Evolutionary conservation across 2,113 vertebrate genomes (phyloP).

Genomic region (Cochlearius cochlearius): DNA sequence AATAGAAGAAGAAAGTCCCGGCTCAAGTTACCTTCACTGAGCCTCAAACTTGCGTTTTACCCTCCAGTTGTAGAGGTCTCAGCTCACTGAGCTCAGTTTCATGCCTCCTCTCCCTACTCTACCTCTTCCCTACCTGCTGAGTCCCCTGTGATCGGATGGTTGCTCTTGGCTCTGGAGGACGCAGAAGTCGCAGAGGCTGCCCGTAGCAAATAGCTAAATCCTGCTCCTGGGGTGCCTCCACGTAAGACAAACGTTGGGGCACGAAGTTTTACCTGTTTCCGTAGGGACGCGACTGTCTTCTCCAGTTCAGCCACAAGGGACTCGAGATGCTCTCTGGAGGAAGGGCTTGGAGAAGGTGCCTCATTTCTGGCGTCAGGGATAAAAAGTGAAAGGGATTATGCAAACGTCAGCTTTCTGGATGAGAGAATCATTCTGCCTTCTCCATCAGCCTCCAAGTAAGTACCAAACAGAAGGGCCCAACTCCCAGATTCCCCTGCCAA

Average conservation of each 20-base stretch:
- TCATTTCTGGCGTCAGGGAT: not conserved
- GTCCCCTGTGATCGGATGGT: not conserved
- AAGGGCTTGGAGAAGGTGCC: not conserved
- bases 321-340: constrained; percentile 29
- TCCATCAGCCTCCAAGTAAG: not conserved
- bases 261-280: constrained; percentile 51
- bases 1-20: not conserved
- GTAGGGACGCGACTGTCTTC: constrained; percentile 47
- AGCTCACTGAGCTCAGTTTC: not conserved
- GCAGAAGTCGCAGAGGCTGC: not conserved
- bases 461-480: not conserved
- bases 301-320: constrained; percentile 57
- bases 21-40: not conserved
- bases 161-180: not conserved
- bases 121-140: not conserved
- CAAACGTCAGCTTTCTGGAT: not conserved
- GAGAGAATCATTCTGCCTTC: not conserved
- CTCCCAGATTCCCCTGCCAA: not conserved
- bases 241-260: not conserved
- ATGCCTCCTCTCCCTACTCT: not conserved
- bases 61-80: not conserved
- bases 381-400: not conserved
- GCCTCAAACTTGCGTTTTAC: not conserved
- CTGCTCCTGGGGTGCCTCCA: not conserved
- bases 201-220: not conserved